These are phyloP conservation scores for Hypomecis atomaria DNA, from an alignment of 2,888 invertebrate species.

Conservation along the genomic window DNA sequence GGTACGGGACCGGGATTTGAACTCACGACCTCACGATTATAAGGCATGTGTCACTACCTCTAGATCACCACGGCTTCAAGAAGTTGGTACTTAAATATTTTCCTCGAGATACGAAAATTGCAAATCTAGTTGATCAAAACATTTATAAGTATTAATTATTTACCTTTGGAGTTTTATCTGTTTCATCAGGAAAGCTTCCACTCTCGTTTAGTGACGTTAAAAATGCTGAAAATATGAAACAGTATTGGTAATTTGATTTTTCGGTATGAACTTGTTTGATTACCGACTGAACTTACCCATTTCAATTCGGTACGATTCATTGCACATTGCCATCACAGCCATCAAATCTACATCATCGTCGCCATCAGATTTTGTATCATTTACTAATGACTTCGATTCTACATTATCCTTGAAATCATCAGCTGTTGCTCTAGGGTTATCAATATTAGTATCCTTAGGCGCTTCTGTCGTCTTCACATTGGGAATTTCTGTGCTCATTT, in stretches of 20 bases:
- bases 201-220: conserved; percentile 77
- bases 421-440: neutral
- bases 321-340: conserved; percentile 74
- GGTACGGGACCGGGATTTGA: too few relatives aligned
- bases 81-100: too few relatives aligned
- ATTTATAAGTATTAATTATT: conserved; percentile 6
- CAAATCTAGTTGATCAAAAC: too few relatives aligned
- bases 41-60: too few relatives aligned
- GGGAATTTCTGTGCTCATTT: conserved; percentile 13
- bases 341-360: conserved; percentile 61
- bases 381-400: conserved; percentile 26
- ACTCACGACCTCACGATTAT: too few relatives aligned
- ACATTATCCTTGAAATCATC: conserved; percentile 24
- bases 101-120: too few relatives aligned
- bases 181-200: conserved; percentile 84
- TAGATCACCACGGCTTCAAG: too few relatives aligned
- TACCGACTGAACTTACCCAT: conserved; percentile 66
- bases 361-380: conserved; percentile 19
- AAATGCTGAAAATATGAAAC: conserved; percentile 64
- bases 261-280: too few relatives aligned
- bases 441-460: conserved; percentile 6
- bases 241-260: too few relatives aligned
- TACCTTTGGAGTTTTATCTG: conserved; percentile 84
- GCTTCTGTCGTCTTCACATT: conserved; percentile 11
- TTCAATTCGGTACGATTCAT: conserved; percentile 81